A percentile compares a stretch with the other conserved stretches of the same genome.
These are phyloP conservation scores for Dicyrtomina minuta DNA, from an alignment of 2,888 invertebrate species.

Conservation along the genomic window DNA sequence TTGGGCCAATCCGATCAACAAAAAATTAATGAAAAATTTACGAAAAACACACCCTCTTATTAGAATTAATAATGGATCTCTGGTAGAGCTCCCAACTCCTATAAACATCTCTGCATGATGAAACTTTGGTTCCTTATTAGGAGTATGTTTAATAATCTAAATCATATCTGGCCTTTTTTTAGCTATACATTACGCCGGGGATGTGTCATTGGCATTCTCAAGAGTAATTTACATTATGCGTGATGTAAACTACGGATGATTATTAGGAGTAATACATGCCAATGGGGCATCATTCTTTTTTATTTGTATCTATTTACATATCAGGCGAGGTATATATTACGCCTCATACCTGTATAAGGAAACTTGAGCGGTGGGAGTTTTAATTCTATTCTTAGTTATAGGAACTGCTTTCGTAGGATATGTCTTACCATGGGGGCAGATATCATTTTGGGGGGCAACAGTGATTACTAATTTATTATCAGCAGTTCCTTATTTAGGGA, in stretches of 20 bases:
- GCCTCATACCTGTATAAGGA: constrained; percentile 59
- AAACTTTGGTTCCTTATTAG: constrained; percentile 70
- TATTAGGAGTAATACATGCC: constrained; percentile 67
- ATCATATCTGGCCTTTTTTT: constrained; percentile 69
- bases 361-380: constrained; percentile 68
- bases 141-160: constrained; percentile 66
- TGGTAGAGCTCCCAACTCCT: constrained; percentile 65
- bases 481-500: constrained; percentile 70
- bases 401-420: constrained; percentile 75
- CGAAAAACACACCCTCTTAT: constrained; percentile 55
- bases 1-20: constrained; percentile 60
- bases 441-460: constrained; percentile 78
- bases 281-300: constrained; percentile 75
- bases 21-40: constrained; percentile 52
- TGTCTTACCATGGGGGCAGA: constrained; percentile 76
- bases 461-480: constrained; percentile 76
- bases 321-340: constrained; percentile 61
- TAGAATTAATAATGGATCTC: constrained; percentile 64
- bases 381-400: constrained; percentile 69
- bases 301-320: constrained; percentile 69
- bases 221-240: constrained; percentile 70
- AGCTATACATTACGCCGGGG: constrained; percentile 69
- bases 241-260: constrained; percentile 70
- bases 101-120: constrained; percentile 66
- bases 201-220: constrained; percentile 66